Conservation (phyloP, 2,797 vertebrate genomes). For the Ciconia nigra region DNA sequence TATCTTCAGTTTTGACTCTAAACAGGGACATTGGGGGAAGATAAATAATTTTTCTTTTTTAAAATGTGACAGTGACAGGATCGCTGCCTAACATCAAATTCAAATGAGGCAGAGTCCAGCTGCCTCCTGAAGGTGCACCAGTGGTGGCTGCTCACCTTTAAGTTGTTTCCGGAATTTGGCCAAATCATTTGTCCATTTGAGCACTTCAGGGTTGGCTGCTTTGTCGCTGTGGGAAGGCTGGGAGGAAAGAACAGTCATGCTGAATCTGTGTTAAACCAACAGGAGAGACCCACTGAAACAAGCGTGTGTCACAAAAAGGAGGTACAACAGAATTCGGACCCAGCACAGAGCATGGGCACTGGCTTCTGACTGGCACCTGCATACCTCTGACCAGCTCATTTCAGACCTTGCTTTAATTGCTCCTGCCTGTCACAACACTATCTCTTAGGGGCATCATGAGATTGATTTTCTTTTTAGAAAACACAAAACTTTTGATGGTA, state of each 20-base stretch:
- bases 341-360: background rate
- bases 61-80: background rate
- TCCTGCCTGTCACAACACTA: background rate
- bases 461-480: background rate
- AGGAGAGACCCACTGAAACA: background rate
- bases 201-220: slow-evolving; percentile 91
- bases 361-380: background rate
- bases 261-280: background rate
- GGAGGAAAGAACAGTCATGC: background rate
- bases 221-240: slow-evolving; percentile 97
- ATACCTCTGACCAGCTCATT: background rate
- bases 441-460: background rate
- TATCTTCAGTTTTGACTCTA: slow-evolving; percentile 90
- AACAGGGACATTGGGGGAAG: background rate
- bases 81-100: background rate
- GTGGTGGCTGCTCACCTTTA: slow-evolving; percentile 83
- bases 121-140: background rate
- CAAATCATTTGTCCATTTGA: slow-evolving; percentile 95
- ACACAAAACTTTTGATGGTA: background rate
- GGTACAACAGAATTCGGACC: background rate
- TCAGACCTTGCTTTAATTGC: background rate
- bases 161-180: slow-evolving; percentile 92
- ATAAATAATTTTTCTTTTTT: background rate
- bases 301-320: background rate
- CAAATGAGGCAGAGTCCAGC: background rate